Conservation (phyloP, 2,113 vertebrate genomes). For the Copsychus sechellarum region DNA sequence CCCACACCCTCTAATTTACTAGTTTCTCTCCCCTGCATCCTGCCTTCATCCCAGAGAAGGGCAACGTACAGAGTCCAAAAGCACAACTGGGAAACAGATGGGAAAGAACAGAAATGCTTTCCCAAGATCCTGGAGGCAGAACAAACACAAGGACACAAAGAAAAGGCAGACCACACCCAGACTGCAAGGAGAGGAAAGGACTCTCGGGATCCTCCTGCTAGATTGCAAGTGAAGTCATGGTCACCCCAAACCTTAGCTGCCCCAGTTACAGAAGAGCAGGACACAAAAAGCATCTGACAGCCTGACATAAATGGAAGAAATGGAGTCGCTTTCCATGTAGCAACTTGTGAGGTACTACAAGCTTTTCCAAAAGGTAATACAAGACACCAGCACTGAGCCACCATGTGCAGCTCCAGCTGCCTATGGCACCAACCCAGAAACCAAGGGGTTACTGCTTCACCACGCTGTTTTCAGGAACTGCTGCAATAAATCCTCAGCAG, state of each 20-base stretch:
- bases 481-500: neutral
- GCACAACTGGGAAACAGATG: neutral
- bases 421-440: neutral
- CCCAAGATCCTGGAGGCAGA: neutral
- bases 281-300: neutral
- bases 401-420: neutral
- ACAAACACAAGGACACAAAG: neutral
- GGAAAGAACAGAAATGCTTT: neutral
- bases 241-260: neutral
- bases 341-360: neutral
- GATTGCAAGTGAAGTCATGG: neutral
- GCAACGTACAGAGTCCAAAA: fast-evolving
- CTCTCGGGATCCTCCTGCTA: neutral
- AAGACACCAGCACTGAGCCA: neutral
- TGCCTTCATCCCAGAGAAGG: neutral
- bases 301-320: neutral
- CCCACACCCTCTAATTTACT: neutral
- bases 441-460: neutral
- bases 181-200: neutral
- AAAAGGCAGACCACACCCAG: neutral
- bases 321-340: fast-evolving
- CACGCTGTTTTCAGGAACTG: neutral
- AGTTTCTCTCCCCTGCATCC: neutral
- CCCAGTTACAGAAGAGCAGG: neutral
- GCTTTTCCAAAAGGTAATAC: neutral